Conservation (phyloP, 2,797 vertebrate genomes). For the Pseudochirops corinnae region DNA sequence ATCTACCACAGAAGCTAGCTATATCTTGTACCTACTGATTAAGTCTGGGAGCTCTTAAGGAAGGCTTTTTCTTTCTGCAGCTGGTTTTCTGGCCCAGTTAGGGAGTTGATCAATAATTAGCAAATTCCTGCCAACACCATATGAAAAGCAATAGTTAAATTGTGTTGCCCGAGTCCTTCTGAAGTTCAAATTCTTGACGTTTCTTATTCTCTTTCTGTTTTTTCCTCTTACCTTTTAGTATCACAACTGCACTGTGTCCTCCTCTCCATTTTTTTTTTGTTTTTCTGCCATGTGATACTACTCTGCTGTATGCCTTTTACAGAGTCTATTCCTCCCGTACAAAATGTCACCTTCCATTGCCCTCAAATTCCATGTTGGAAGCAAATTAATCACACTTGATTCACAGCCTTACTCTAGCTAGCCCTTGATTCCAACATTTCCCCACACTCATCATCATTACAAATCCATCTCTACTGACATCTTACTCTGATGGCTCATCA, state of each 20-base stretch:
- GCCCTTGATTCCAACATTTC: not conserved
- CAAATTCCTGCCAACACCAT: not conserved
- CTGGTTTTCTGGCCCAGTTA: not conserved
- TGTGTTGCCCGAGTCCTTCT: not conserved
- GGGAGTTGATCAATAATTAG: not conserved
- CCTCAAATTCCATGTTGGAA: not conserved
- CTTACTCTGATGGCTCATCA: not conserved
- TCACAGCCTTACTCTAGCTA: not conserved
- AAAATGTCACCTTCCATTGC: not conserved
- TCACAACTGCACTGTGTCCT: not conserved
- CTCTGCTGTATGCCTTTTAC: not conserved
- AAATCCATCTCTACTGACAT: not conserved
- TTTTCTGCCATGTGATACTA: not conserved
- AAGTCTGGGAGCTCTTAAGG: not conserved
- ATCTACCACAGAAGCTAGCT: not conserved
- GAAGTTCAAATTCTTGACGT: not conserved
- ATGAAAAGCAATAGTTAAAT: not conserved
- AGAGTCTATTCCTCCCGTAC: not conserved
- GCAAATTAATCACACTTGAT: not conserved
- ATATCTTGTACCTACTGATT: not conserved
- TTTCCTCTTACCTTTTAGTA: not conserved
- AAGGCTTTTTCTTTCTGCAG: not conserved
- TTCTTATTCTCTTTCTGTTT: not conserved
- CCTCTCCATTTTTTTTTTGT: not conserved
- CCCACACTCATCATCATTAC: not conserved